phyloP scores from a whole-genome alignment of 2,797 vertebrate genomes.

The Menidia menidia region DNA sequence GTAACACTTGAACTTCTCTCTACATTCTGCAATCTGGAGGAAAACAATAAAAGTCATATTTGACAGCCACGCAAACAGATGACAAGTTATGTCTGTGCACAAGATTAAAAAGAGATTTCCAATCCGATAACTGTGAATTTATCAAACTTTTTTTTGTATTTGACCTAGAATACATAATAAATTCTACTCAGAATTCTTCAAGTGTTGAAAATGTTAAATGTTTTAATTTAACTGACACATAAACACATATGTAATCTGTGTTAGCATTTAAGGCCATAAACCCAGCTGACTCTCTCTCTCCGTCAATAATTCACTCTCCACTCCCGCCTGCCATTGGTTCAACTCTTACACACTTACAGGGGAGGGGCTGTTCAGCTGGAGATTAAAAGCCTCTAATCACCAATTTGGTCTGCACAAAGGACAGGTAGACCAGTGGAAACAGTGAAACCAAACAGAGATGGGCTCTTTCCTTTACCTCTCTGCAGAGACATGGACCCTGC shows the following conservation, averaged over 20 bases:
- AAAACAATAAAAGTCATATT: not conserved
- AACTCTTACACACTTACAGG: constrained; percentile 48
- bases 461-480: constrained; percentile 58
- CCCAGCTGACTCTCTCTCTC: not conserved
- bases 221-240: not conserved
- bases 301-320: constrained; percentile 24
- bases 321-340: constrained; percentile 3
- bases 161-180: not conserved
- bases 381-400: constrained; percentile 11
- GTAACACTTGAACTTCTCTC: not conserved
- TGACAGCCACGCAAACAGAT: not conserved
- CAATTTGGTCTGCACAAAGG: not conserved
- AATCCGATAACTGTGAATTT: not conserved
- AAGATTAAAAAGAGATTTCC: not conserved
- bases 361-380: not conserved
- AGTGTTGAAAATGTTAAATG: too few species aligned
- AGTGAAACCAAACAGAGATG: constrained; percentile 46
- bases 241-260: not conserved
- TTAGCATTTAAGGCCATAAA: not conserved
- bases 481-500: constrained; percentile 77
- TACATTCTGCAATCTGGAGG: not conserved
- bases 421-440: not conserved
- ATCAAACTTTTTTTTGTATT: not conserved
- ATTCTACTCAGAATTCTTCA: too few species aligned
- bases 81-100: constrained; percentile 9